Percentiles rank a stretch among this genome's conserved stretches.
phyloP scores from a whole-genome alignment of 2,113 vertebrate species.

The Variabilichromis moorii region DNA sequence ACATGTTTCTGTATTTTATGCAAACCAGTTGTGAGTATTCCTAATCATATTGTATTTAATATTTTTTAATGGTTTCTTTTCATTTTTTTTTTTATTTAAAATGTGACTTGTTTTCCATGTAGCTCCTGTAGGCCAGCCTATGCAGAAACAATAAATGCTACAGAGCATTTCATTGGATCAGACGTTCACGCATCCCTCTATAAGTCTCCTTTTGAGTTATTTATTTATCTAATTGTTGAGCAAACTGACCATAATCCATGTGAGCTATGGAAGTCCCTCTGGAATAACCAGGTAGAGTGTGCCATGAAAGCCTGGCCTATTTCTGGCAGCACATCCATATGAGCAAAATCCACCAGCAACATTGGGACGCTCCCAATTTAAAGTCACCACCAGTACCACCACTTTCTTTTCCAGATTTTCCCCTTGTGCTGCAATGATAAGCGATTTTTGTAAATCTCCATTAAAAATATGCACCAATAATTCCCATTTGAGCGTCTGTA shows the following conservation, averaged over 20 bases:
- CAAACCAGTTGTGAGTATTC: neutral
- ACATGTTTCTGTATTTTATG: neutral
- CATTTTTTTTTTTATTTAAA: neutral
- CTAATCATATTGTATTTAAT: neutral
- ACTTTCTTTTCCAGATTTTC: slow-evolving; percentile 21
- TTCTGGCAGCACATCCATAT: slow-evolving; percentile 37
- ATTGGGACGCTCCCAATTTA: slow-evolving; percentile 22
- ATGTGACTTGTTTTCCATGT: neutral
- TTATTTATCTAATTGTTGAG: neutral
- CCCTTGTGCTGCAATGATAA: slow-evolving; percentile 45
- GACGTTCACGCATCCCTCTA: neutral
- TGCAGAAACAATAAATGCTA: neutral
- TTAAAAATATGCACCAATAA: slow-evolving; percentile 53
- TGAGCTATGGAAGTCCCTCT: slow-evolving; percentile 11
- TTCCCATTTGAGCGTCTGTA: slow-evolving; percentile 45
- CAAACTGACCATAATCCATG: slow-evolving; percentile 38
- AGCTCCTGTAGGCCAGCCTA: neutral
- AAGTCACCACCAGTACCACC: slow-evolving; percentile 19
- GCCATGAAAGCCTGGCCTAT: slow-evolving; percentile 49
- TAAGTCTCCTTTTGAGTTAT: neutral
- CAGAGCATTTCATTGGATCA: slow-evolving; percentile 10
- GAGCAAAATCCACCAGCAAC: slow-evolving; percentile 44
- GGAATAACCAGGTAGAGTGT: slow-evolving; percentile 26
- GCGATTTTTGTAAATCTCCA: slow-evolving; percentile 60
- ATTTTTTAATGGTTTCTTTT: neutral